A percentile compares a stretch with the other conserved stretches of the same genome.
phyloP scores from a whole-genome alignment of 2,113 vertebrate genomes.

The Esox niger region DNA sequence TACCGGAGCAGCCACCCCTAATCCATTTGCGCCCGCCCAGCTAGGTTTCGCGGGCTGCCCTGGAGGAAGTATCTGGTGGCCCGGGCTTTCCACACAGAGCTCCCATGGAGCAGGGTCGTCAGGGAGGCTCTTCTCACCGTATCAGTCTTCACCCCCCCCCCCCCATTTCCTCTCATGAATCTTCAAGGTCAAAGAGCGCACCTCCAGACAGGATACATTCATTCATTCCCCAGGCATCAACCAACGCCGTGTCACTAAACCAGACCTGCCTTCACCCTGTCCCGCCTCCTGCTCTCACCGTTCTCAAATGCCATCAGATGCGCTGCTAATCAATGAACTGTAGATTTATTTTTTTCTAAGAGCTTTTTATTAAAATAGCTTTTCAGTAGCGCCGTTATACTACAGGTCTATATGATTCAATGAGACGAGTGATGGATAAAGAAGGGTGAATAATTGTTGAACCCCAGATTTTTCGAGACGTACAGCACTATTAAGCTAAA shows the following conservation, averaged over 20 bases:
- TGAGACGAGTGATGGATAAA: slow-evolving; percentile 49
- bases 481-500: no score
- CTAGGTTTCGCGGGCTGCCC: slow-evolving; percentile 72
- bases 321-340: slow-evolving; percentile 68
- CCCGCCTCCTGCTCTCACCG: slow-evolving; percentile 38
- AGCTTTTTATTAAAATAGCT: slow-evolving; percentile 60
- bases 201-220: slow-evolving; percentile 51
- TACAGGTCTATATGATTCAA: slow-evolving; percentile 52
- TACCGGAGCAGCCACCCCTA: slow-evolving; percentile 24
- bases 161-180: slow-evolving; percentile 21
- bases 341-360: slow-evolving; percentile 47
- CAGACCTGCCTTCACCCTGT: neutral
- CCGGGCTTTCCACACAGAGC: slow-evolving; percentile 63
- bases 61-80: slow-evolving; percentile 79
- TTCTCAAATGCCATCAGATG: slow-evolving; percentile 53
- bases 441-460: neutral
- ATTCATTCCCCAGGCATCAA: slow-evolving; percentile 63
- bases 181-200: slow-evolving; percentile 70
- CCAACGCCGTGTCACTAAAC: slow-evolving; percentile 63
- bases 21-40: slow-evolving; percentile 68
- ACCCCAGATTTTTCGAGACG: no score
- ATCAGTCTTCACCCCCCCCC: slow-evolving; percentile 34
- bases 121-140: slow-evolving; percentile 57
- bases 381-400: slow-evolving; percentile 66
- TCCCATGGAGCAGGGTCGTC: slow-evolving; percentile 42